These are phyloP conservation scores for Oreochromis grahami DNA, from an alignment of 2,797 vertebrate genomes.

Conservation along the genomic window DNA sequence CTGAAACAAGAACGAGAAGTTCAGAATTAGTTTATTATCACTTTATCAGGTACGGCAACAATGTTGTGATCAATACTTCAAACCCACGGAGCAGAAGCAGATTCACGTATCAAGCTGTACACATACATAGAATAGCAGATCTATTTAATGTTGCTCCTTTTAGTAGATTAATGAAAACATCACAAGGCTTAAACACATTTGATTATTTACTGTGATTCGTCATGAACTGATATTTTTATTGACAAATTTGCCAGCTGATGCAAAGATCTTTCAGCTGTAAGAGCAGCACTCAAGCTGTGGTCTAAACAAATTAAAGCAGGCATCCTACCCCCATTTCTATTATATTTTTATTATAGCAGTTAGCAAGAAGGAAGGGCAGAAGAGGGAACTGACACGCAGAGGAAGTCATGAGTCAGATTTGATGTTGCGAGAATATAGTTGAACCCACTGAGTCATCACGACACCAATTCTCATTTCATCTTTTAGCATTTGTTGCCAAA, in stretches of 20 bases:
- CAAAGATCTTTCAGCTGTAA: background rate
- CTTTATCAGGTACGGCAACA: background rate
- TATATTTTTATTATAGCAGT: background rate
- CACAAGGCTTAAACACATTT: background rate
- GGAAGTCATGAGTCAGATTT: conserved; percentile 19
- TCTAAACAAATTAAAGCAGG: background rate
- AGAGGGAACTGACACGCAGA: background rate
- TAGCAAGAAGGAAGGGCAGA: background rate
- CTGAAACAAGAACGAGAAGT: conserved; percentile 15
- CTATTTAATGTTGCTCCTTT: background rate
- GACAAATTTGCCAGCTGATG: background rate
- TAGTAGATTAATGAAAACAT: background rate
- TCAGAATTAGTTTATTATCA: background rate
- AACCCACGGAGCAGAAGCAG: background rate
- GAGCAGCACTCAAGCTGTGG: background rate
- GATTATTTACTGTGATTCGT: background rate
- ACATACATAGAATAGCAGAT: background rate
- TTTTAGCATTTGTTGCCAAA: conserved; percentile 10
- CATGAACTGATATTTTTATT: background rate
- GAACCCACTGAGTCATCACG: conserved; percentile 29
- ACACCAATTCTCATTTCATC: conserved; percentile 23
- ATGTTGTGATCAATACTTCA: background rate
- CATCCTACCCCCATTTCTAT: background rate
- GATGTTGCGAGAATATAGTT: conserved; percentile 4
- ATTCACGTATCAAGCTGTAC: background rate